Percentiles rank a stretch among this genome's conserved stretches.
These are phyloP conservation scores for Lamprotornis superbus DNA, from an alignment of 2,113 vertebrate genomes.

Conservation along the genomic window DNA sequence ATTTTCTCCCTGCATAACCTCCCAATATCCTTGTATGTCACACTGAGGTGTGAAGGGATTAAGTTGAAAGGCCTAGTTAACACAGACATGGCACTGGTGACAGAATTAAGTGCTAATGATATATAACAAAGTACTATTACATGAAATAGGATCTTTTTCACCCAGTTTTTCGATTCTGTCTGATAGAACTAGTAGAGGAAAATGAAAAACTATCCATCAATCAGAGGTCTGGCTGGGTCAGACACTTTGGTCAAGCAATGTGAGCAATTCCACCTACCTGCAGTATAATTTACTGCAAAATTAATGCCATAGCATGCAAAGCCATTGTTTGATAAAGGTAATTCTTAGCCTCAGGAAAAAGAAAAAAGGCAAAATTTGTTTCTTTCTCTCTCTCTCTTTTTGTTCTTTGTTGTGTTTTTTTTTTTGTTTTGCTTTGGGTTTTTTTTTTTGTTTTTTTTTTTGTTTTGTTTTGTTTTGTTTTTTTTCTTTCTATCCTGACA, in stretches of 20 bases:
- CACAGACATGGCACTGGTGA: slow-evolving; percentile 7
- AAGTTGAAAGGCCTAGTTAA: slow-evolving; percentile 49
- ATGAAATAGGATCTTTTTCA: slow-evolving; percentile 53
- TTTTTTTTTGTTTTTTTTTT: neutral
- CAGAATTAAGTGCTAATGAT: slow-evolving; percentile 52
- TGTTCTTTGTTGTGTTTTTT: neutral
- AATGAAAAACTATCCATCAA: slow-evolving; percentile 65
- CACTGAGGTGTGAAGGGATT: slow-evolving; percentile 33
- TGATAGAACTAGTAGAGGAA: slow-evolving; percentile 19
- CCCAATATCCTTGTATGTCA: neutral
- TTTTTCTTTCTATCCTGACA: neutral
- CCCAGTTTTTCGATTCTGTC: slow-evolving; percentile 11
- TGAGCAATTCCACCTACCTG: slow-evolving; percentile 49
- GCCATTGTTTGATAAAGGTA: slow-evolving; percentile 37
- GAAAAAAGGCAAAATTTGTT: neutral
- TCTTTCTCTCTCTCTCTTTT: neutral
- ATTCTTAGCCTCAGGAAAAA: slow-evolving; percentile 22
- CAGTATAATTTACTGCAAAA: slow-evolving; percentile 53
- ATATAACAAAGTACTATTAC: slow-evolving; percentile 45
- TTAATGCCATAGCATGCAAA: slow-evolving; percentile 48
- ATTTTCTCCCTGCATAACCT: neutral
- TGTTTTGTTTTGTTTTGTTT: neutral
- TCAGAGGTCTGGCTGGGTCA: slow-evolving; percentile 54
- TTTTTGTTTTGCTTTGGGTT: neutral
- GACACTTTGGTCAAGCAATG: slow-evolving; percentile 42